Conservation (phyloP, 2,113 vertebrate species). For the Tricholaema leucomelas region DNA sequence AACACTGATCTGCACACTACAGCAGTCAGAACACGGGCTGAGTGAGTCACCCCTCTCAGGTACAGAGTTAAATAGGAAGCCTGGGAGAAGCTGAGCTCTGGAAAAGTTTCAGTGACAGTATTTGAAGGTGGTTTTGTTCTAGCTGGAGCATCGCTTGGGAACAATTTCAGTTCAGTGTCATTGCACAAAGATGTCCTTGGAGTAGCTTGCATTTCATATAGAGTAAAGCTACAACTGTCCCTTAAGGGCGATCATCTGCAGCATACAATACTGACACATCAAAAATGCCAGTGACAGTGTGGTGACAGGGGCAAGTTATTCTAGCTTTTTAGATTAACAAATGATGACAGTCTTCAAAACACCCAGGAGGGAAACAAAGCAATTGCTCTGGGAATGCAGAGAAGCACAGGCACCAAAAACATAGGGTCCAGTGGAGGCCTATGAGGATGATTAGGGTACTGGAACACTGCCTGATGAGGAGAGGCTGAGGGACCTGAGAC, state of each 20-base stretch:
- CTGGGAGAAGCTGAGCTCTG: slow-evolving; percentile 27
- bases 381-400: slow-evolving; percentile 38
- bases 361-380: slow-evolving; percentile 38
- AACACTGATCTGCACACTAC: slow-evolving; percentile 35
- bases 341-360: slow-evolving; percentile 37
- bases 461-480: no score
- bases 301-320: slow-evolving; percentile 38
- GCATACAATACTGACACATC: slow-evolving; percentile 15
- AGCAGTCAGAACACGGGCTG: background rate
- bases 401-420: background rate
- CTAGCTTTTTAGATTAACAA: slow-evolving; percentile 24
- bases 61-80: slow-evolving; percentile 49
- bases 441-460: no score
- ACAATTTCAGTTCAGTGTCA: background rate
- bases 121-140: slow-evolving; percentile 24
- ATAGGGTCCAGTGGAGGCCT: no score
- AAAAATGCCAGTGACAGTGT: slow-evolving; percentile 13
- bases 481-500: no score
- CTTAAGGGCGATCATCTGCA: slow-evolving; percentile 13
- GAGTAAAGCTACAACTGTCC: slow-evolving; percentile 18
- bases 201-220: background rate
- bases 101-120: slow-evolving; percentile 22
- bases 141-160: slow-evolving; percentile 16
- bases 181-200: slow-evolving; percentile 1
- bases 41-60: slow-evolving; percentile 35